A percentile compares a stretch with the other conserved stretches of the same genome.
Conservation (phyloP, 2,113 vertebrate species). For the Egretta garzetta region DNA sequence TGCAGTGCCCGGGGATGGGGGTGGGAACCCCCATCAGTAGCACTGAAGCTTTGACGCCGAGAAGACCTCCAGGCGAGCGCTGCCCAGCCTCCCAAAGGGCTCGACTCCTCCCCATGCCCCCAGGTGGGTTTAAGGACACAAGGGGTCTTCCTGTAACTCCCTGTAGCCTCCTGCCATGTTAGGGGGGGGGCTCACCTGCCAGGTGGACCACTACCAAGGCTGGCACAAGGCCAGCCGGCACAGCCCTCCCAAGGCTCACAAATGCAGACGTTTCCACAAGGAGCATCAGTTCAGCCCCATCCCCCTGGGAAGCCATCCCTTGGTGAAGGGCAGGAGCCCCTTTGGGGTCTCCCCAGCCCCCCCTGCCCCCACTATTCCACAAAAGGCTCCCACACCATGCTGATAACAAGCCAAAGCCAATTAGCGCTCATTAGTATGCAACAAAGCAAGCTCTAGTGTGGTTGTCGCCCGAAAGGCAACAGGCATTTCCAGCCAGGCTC, state of each 20-base stretch:
- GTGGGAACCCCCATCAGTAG: background rate
- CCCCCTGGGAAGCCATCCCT: background rate
- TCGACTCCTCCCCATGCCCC: background rate
- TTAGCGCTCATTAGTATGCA: conserved; percentile 71
- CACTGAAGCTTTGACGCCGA: background rate
- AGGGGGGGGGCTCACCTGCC: background rate
- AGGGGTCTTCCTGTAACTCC: background rate
- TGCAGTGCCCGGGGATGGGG: too few species aligned
- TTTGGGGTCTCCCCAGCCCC: background rate
- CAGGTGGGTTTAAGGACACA: background rate
- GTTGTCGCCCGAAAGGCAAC: conserved; percentile 1
- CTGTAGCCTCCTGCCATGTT: background rate
- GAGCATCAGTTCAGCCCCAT: background rate
- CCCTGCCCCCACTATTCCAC: background rate
- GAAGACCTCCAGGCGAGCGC: background rate
- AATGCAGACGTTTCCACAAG: background rate
- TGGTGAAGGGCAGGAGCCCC: background rate
- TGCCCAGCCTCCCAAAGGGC: background rate
- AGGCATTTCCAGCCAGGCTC: conserved; percentile 58
- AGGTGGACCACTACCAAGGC: background rate
- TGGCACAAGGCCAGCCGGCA: background rate
- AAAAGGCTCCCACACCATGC: background rate
- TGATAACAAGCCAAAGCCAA: conserved; percentile 40
- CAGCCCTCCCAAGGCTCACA: background rate
- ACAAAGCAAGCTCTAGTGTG: conserved; percentile 51